A percentile compares a stretch with the other conserved stretches of the same genome.
Evolutionary conservation across 2,797 vertebrate species (phyloP).

Genomic region (Gymnothorax javanicus): DNA sequence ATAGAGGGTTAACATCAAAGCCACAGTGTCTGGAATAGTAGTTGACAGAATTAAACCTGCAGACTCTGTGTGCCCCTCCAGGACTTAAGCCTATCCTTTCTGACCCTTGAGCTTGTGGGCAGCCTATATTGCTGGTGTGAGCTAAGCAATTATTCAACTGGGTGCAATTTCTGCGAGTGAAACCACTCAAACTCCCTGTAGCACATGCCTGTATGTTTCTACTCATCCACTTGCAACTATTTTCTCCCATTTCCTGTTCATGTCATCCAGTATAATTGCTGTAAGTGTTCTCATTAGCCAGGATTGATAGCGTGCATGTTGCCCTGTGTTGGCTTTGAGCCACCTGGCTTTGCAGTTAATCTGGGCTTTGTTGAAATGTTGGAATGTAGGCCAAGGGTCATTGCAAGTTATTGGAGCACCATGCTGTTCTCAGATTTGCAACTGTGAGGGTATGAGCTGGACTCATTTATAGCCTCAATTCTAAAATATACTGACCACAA

Average conservation of each 20-base stretch:
- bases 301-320: background rate
- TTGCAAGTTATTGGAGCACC: background rate
- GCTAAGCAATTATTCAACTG: conserved; percentile 60
- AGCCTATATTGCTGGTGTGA: background rate
- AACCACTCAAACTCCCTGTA: background rate
- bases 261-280: background rate
- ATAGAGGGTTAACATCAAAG: no score
- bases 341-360: background rate
- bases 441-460: background rate
- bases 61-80: no score
- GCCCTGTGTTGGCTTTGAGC: background rate
- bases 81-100: no score
- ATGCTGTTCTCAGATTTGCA: background rate
- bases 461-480: background rate
- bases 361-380: background rate
- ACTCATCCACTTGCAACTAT: background rate
- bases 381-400: background rate
- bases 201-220: conserved; percentile 33
- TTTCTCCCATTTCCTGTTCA: no score
- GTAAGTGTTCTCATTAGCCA: background rate
- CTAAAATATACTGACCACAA: no score
- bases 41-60: no score
- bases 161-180: conserved; percentile 54
- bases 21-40: no score
- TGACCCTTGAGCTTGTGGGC: background rate